Evolutionary conservation across 2,888 invertebrate genomes (phyloP).

Genomic region (Ectemnius continuus): DNA sequence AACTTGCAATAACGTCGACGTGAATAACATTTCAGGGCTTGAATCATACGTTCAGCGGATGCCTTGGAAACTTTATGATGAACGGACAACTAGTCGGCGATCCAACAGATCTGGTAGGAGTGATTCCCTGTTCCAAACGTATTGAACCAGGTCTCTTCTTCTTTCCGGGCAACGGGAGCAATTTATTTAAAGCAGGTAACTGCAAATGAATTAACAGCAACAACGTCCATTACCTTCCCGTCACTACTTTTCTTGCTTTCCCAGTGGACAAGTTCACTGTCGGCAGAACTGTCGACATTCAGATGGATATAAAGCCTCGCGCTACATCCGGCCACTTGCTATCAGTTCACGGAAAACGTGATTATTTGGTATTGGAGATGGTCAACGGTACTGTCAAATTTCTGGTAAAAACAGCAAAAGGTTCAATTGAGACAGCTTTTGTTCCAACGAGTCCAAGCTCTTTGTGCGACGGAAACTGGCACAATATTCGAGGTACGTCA

Average conservation of each 20-base stretch:
- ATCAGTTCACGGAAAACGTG: slow-evolving; percentile 89
- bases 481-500: slow-evolving; percentile 85
- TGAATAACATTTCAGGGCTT: slow-evolving; percentile 78
- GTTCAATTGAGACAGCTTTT: slow-evolving; percentile 85
- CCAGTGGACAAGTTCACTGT: slow-evolving; percentile 87
- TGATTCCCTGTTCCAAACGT: slow-evolving; percentile 88
- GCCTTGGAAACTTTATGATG: slow-evolving; percentile 87
- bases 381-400: slow-evolving; percentile 91
- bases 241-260: slow-evolving; percentile 46
- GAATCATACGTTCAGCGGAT: slow-evolving; percentile 89
- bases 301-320: slow-evolving; percentile 92
- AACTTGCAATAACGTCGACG: neutral
- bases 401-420: slow-evolving; percentile 90
- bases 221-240: neutral
- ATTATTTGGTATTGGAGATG: slow-evolving; percentile 93
- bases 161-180: slow-evolving; percentile 84
- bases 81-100: slow-evolving; percentile 84
- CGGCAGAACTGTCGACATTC: slow-evolving; percentile 87
- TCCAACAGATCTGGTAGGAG: slow-evolving; percentile 81
- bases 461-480: slow-evolving; percentile 98
- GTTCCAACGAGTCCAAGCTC: slow-evolving; percentile 82
- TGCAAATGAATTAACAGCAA: neutral
- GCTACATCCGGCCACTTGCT: slow-evolving; percentile 90
- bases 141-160: slow-evolving; percentile 93
- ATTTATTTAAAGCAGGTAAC: slow-evolving; percentile 83